Evolutionary conservation across 2,113 vertebrate genomes (phyloP).

Genomic region (Takifugu bimaculatus): DNA sequence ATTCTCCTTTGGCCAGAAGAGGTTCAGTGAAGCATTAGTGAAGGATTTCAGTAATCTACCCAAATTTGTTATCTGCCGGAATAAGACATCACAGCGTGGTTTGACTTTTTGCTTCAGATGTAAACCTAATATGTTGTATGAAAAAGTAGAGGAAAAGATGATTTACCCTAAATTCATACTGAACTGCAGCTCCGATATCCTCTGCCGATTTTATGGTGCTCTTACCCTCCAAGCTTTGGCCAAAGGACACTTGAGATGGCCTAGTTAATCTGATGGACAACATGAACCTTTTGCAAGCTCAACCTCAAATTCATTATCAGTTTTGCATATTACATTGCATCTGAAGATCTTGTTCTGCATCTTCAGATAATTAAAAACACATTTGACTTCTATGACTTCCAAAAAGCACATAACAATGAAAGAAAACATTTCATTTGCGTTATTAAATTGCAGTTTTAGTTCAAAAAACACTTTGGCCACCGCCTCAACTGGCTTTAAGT

Average conservation of each 20-base stretch:
- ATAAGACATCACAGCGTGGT: neutral
- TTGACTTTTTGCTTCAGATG: neutral
- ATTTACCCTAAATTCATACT: constrained; percentile 87
- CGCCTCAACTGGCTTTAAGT: constrained; percentile 75
- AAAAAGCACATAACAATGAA: neutral
- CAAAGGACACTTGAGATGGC: constrained; percentile 88
- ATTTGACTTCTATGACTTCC: neutral
- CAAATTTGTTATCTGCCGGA: constrained; percentile 82
- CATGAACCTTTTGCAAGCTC: neutral
- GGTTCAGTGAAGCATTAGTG: constrained; percentile 82
- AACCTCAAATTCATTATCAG: too few species aligned
- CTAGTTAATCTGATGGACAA: constrained; percentile 75
- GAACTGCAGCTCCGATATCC: constrained; percentile 81
- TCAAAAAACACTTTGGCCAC: constrained; percentile 87
- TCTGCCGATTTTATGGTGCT: constrained; percentile 81
- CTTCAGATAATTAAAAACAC: neutral
- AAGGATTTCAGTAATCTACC: constrained; percentile 87
- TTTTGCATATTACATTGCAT: neutral
- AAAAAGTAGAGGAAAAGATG: neutral
- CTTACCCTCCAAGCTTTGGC: constrained; percentile 72
- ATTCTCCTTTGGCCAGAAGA: constrained; percentile 89
- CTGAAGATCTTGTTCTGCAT: neutral
- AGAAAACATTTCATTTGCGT: neutral
- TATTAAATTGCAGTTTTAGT: constrained; percentile 77
- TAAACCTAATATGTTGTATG: neutral